Evolutionary conservation across 2,797 vertebrate genomes (phyloP).

Genomic region (Buceros bicornis): DNA sequence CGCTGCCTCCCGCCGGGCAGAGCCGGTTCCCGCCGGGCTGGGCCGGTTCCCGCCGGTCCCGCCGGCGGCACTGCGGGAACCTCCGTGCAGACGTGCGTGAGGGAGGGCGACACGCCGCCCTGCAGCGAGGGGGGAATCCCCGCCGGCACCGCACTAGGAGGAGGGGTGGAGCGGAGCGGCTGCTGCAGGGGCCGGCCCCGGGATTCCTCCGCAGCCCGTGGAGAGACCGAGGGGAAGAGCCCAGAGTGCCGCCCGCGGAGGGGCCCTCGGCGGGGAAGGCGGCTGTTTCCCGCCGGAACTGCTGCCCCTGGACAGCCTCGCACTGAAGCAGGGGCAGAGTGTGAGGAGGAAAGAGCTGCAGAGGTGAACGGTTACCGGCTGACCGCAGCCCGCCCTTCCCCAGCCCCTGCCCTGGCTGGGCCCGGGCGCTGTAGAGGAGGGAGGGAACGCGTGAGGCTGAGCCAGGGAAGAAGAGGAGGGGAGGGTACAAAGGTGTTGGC

Average conservation of each 20-base stretch:
- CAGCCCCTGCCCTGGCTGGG: not conserved
- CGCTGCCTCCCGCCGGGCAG: not conserved
- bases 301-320: not conserved
- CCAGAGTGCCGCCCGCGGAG: not conserved
- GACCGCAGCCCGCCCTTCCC: not conserved
- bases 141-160: fast-evolving
- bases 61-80: fast-evolving
- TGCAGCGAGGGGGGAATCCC: fast-evolving
- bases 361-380: not conserved
- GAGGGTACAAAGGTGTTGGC: not conserved
- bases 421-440: not conserved
- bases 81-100: fast-evolving
- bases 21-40: not conserved
- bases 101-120: not conserved
- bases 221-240: fast-evolving
- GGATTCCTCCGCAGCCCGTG: not conserved
- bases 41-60: fast-evolving
- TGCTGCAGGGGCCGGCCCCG: not conserved
- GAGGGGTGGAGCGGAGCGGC: not conserved
- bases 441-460: not conserved
- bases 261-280: no score
- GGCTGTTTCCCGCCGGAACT: not conserved
- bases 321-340: not conserved
- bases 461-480: not conserved
- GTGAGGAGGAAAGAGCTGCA: not conserved